A percentile compares a stretch with the other conserved stretches of the same genome.
phyloP scores from a whole-genome alignment of 2,797 vertebrate genomes.

The Micrastur ruficollis region DNA sequence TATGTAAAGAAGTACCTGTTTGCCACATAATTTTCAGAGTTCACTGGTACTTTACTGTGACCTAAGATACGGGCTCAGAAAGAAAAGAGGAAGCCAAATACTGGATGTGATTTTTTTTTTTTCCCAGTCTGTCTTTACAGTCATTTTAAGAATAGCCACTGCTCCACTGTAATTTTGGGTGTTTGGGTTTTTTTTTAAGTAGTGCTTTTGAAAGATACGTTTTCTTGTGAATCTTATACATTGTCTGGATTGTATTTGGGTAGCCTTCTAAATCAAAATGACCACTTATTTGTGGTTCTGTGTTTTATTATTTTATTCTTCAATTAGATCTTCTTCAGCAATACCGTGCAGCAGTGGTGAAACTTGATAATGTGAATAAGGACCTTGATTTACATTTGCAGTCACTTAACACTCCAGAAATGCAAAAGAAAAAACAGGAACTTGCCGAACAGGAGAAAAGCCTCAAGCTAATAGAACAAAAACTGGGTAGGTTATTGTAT shows the following conservation, averaged over 20 bases:
- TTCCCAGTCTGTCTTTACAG: background rate
- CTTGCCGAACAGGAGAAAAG: slow-evolving; percentile 72
- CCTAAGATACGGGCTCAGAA: background rate
- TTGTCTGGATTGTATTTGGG: background rate
- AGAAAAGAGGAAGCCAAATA: background rate
- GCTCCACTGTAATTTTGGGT: background rate
- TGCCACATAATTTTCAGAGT: background rate
- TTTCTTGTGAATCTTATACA: background rate
- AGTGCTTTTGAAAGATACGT: background rate
- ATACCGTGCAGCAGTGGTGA: slow-evolving; percentile 73
- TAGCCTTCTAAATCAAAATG: background rate
- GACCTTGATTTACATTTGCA: slow-evolving; percentile 65
- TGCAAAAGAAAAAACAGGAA: slow-evolving; percentile 69
- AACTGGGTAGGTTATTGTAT: slow-evolving; percentile 76
- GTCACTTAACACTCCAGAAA: slow-evolving; percentile 71
- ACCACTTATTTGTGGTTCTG: background rate
- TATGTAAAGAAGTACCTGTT: background rate
- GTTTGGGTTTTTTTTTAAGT: background rate
- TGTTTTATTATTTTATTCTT: background rate
- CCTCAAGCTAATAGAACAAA: slow-evolving; percentile 78
- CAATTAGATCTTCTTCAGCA: slow-evolving; percentile 79
- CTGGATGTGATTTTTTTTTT: background rate
- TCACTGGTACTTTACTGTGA: background rate
- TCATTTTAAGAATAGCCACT: background rate
- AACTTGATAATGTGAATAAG: slow-evolving; percentile 44